Evolutionary conservation across 2,888 invertebrate species (phyloP).

Genomic region (Idaea biselata): DNA sequence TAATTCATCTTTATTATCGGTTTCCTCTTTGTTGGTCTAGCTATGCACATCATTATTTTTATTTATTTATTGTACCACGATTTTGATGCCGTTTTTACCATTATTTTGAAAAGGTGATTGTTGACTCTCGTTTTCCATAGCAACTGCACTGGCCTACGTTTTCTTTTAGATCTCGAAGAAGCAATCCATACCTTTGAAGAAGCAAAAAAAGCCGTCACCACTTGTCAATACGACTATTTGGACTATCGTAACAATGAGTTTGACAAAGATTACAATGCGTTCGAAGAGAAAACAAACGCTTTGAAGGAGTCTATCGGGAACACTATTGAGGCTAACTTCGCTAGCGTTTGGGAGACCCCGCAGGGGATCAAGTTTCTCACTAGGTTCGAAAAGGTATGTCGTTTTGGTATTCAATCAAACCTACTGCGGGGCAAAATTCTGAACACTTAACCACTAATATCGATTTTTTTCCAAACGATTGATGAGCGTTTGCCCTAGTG

Average conservation of each 20-base stretch:
- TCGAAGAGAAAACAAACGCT: conserved; percentile 88
- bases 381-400: conserved; percentile 89
- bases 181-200: conserved; percentile 91
- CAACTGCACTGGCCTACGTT: background rate
- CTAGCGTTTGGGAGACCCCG: conserved; percentile 94
- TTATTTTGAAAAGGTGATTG: too few relatives aligned
- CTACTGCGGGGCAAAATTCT: too few relatives aligned
- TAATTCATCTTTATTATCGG: conserved; percentile 35
- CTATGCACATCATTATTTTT: too few relatives aligned
- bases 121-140: too few relatives aligned
- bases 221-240: conserved; percentile 94
- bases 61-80: too few relatives aligned
- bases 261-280: conserved; percentile 90
- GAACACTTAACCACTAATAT: too few relatives aligned
- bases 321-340: conserved; percentile 91
- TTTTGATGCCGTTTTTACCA: too few relatives aligned
- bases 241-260: conserved; percentile 94
- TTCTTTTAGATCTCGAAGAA: conserved; percentile 86
- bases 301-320: conserved; percentile 87
- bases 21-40: background rate
- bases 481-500: too few relatives aligned
- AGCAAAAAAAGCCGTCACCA: conserved; percentile 90
- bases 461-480: too few relatives aligned
- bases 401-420: background rate
- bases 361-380: conserved; percentile 92